phyloP scores from a whole-genome alignment of 2,797 vertebrate species.

The Corythornis leucogaster region DNA sequence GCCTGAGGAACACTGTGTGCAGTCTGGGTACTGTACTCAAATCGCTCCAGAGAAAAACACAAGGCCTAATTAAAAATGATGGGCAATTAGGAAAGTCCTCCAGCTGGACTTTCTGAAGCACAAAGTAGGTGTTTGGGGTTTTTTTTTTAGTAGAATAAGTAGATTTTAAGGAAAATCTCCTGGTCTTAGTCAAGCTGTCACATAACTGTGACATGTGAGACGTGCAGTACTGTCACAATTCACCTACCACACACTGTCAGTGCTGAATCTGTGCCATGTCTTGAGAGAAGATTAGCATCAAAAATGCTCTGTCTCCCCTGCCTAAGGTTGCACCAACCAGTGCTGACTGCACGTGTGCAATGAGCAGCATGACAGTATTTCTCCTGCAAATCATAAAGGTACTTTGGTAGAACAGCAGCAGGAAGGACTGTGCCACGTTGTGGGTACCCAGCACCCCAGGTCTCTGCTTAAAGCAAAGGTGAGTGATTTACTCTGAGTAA shows the following conservation, averaged over 20 bases:
- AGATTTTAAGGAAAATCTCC: neutral
- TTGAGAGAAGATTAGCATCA: neutral
- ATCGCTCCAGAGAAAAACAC: neutral
- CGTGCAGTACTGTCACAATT: neutral
- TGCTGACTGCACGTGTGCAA: neutral
- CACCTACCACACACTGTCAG: neutral
- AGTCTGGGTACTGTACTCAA: neutral
- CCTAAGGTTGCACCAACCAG: neutral
- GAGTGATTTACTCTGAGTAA: neutral
- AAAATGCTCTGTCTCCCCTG: neutral
- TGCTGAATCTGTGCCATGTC: neutral
- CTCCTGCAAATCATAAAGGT: neutral
- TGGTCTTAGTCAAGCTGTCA: neutral
- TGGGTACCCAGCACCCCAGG: fast-evolving
- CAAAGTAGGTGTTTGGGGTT: neutral
- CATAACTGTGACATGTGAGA: neutral
- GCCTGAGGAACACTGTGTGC: neutral
- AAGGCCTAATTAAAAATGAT: neutral
- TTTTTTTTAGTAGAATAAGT: neutral
- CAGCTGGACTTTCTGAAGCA: neutral
- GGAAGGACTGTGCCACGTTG: fast-evolving
- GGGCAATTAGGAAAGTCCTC: neutral
- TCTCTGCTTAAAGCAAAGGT: fast-evolving
- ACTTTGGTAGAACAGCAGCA: neutral
- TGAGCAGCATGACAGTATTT: neutral